Percentiles rank a stretch among this genome's conserved stretches.
phyloP scores from a whole-genome alignment of 2,113 vertebrate genomes.

The Gadus macrocephalus region DNA sequence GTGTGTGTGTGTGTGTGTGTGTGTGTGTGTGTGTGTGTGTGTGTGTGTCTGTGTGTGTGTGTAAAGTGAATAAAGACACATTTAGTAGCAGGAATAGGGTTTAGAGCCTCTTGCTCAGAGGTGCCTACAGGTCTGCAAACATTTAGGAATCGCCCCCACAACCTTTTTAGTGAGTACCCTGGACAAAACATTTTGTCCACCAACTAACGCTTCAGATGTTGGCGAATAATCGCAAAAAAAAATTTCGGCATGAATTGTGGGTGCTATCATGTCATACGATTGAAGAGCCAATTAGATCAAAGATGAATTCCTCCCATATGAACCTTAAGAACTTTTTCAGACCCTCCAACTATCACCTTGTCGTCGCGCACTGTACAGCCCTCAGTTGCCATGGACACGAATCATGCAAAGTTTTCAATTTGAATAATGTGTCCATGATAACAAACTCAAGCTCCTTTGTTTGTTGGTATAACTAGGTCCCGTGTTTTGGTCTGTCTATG shows the following conservation, averaged over 20 bases:
- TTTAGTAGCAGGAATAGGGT: no score
- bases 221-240: no score
- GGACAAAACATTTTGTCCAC: no score
- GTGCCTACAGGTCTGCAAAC: conserved; percentile 2
- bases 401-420: conserved; percentile 24
- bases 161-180: no score
- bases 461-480: not conserved
- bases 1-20: no score
- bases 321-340: conserved; percentile 22
- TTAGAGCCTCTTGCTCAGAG: not conserved
- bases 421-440: conserved; percentile 42
- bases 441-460: conserved; percentile 26
- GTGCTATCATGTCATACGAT: no score
- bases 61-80: no score
- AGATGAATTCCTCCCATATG: not conserved
- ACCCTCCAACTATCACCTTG: conserved; percentile 5
- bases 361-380: conserved; percentile 15
- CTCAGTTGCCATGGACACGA: conserved; percentile 43
- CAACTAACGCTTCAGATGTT: no score
- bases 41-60: no score
- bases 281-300: no score
- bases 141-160: no score
- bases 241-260: no score
- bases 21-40: not conserved
- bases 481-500: conserved; percentile 3